Base-by-base conservation (phyloP, 2,888 invertebrate genomes). In the Gisinianus flammeolus region DNA sequence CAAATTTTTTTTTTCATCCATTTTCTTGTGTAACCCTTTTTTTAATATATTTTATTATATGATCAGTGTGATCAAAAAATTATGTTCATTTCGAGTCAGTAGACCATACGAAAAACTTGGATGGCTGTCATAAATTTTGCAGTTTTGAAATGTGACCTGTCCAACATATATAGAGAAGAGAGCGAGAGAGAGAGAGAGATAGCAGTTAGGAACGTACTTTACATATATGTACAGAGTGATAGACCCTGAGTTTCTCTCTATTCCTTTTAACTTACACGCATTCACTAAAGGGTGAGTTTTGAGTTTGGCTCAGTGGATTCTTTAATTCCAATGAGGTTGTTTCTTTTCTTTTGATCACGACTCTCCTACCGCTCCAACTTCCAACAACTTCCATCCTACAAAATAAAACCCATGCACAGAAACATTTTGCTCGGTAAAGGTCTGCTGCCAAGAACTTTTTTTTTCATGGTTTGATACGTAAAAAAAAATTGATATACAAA, bases 1-100 rank as follows among this genome's bases (percentile, higher is more conserved):
- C n/a, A n/a, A n/a, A n/a, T n/a, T n/a, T n/a, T n/a, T n/a, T n/a
- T n/a, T n/a, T n/a, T n/a, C n/a, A n/a, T n/a, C n/a, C n/a, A n/a
- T n/a, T n/a, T n/a, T n/a, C n/a, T n/a, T n/a, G n/a, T n/a, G 22
- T 64, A 73, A 77, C 77, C 67, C 75, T 77, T 79, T 79, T 70
- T 70, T 72, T 62, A 67, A 67, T 71, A 58, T 28, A 35, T 71
- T 66, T 67, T 44, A 76, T 76, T 70, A 35, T 70, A 24, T 30
- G 64, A 77, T 71, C 69, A 69, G 33, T 33, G 28, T 66, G 75
- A 74, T 79, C 77, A 77, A 75, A 78, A 78, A 78, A 75, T 76
- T 77, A 72, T 79, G 78, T 79, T 80, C 78, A 80, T 76, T 73
- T 72, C 69, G 28, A 78, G 26, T 69, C 76, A 78, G 52, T 52